Evolutionary conservation across 2,888 invertebrate species (phyloP), one percentile per base, ranked within the genome.

Genomic region (Pycnomerus fuliginosus): DNA sequence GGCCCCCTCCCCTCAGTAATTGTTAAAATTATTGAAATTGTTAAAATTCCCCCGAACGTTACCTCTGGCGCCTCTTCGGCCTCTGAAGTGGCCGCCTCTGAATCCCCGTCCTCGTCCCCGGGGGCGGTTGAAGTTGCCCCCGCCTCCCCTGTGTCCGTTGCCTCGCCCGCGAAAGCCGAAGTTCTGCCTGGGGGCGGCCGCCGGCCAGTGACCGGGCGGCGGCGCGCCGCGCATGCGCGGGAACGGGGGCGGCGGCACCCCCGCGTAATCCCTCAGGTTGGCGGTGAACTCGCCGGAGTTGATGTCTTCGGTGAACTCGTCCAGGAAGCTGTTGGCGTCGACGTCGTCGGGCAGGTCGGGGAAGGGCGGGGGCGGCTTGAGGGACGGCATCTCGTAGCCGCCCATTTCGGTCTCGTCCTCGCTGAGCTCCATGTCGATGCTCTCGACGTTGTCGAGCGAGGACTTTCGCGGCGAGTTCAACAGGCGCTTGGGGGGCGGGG

Each of bases 391-490:
- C 8, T 10, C 25, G 10, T 3, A 4, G 10, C 10, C 25, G 25
- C 25, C 10, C 4, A 20, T 33, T 8, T 52, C 47, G 7, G 53
- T 55, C 35, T 90, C 90, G 30, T 90, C 90, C 58, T 90, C 90
- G 7, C 89, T 90, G 65, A 91, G 76, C 53, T 90, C 90, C 90
- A 90, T 90, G 54, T 91, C 90, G 44, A 90, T 84, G 64, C 84
- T 86, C 63, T 87, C 86, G 2, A 86, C 84, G 63, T 85, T 88
- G 60, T 88, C 88, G 16, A 30, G 32, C 20, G 41, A 31, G 10
- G 48, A 50, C 14, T 33, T 27, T 36, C n/a, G 38, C 14, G 14
- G 23, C 8, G 23, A 16, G 17, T 16, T n/a, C 25, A 13, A 42
- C 24, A 40, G 45, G 14, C 14, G 29, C 31, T 45, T 59, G n/a